Conservation (phyloP, 2,113 vertebrate species). For the Sebastes fasciatus region DNA sequence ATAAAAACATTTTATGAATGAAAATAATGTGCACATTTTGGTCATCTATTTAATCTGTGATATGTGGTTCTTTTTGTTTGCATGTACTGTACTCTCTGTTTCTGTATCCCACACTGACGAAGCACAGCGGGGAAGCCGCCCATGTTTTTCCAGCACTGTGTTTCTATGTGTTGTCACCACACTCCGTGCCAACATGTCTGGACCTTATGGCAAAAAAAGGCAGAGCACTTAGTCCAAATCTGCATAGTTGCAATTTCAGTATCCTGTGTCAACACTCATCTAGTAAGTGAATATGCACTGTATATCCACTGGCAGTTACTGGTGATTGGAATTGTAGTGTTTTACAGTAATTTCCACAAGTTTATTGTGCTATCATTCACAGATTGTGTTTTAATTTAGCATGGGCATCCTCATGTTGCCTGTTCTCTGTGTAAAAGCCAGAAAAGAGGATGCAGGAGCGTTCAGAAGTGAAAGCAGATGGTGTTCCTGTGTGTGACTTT, state of each 20-base stretch:
- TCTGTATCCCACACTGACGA: slow-evolving; percentile 9
- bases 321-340: not conserved
- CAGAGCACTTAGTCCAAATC: not conserved
- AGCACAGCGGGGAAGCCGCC: not conserved
- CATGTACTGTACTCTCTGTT: slow-evolving; percentile 2
- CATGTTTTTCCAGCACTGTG: slow-evolving; percentile 4
- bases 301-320: not conserved
- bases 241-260: slow-evolving; percentile 31
- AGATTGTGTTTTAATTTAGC: slow-evolving; percentile 11
- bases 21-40: not conserved
- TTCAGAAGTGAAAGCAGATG: slow-evolving; percentile 69
- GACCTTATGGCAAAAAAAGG: slow-evolving; percentile 14
- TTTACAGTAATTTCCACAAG: not conserved
- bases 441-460: slow-evolving; percentile 24
- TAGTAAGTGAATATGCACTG: not conserved
- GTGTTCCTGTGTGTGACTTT: slow-evolving; percentile 74
- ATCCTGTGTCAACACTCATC: not conserved
- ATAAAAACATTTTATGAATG: not conserved
- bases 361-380: not conserved
- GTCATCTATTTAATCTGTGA: not conserved
- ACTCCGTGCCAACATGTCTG: slow-evolving; percentile 27
- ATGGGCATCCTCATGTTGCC: not conserved
- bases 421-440: slow-evolving; percentile 25
- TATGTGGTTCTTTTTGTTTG: not conserved
- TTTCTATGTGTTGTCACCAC: not conserved